Evolutionary conservation across 1,140 invertebrate genomes (phyloP), one percentile per base, ranked within the genome.

Genomic region (Hypothenemus hampei): DNA sequence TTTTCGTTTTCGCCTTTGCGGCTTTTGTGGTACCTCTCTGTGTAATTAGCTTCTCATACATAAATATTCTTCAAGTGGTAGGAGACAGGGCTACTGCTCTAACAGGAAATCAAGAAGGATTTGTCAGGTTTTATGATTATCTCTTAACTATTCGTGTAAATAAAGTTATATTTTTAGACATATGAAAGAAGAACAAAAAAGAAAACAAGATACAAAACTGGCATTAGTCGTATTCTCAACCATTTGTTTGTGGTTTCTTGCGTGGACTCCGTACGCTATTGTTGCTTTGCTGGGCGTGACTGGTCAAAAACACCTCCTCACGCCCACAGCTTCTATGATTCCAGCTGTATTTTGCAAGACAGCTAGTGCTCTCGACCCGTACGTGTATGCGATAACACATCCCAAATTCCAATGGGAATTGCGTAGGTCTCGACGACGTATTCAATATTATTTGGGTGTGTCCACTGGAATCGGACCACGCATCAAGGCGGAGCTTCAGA

Each of bases 261-360:
- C 86, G 3, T 89, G 86, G 86, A 85, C 85, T 0, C 86, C 85
- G 0, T 88, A 88, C 63, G 81, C 86, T 1, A 68, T 83, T 4
- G 81, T 89, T 1, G 78, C 87, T 8, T 75, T 89, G 10, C 71
- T 89, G 6, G 87, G 85, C 0, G 81, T 87, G 49, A 81, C 80
- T 51, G 84, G 83, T 6, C 67, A 72, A 43, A 77, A 78, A 54
- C 63, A 81, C 20, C 63, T 79, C 4, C 77, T 89, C 10, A 81
- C 82, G 0, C 86, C 86, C 0, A 58, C 82, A 11, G 66, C 73
- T 1, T 87, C 85, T 0, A 86, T 87, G 83, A 73, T 88, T 10
- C 86, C 86, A 0, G 86, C 86, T 0, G 69, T 88, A 13, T 85
- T 86, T 65, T 85, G 84, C 68, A 89, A 89, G 67, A 78, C 78